These are phyloP conservation scores for Aphrophora alni DNA, from an alignment of 2,888 invertebrate genomes.

Conservation along the genomic window DNA sequence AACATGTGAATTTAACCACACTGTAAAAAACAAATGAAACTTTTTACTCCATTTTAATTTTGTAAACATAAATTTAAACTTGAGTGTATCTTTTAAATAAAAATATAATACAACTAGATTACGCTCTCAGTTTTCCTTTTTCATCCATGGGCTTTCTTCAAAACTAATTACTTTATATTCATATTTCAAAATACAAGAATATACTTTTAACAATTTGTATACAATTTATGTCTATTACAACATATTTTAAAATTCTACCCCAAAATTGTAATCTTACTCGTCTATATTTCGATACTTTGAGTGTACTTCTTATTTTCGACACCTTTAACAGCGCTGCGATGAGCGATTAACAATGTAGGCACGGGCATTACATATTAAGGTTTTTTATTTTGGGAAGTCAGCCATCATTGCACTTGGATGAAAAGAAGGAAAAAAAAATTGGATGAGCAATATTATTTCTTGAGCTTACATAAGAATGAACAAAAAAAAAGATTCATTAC, in stretches of 20 bases:
- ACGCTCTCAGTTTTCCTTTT: too few relatives aligned
- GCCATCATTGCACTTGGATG: neutral
- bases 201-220: conserved; percentile 9
- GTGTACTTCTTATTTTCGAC: neutral
- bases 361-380: conserved; percentile 42
- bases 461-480: too few relatives aligned
- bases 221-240: conserved; percentile 9
- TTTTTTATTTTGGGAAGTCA: neutral
- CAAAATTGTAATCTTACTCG: neutral
- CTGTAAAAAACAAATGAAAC: too few relatives aligned
- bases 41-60: too few relatives aligned
- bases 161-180: neutral
- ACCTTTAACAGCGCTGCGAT: conserved; percentile 48
- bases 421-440: too few relatives aligned
- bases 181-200: conserved; percentile 6
- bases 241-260: neutral
- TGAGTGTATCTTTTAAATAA: too few relatives aligned
- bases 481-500: too few relatives aligned
- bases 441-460: too few relatives aligned
- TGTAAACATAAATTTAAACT: too few relatives aligned
- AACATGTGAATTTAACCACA: too few relatives aligned
- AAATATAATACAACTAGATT: too few relatives aligned
- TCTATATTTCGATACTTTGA: neutral
- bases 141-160: neutral
- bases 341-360: conserved; percentile 49